Base-by-base conservation (phyloP, 2,113 vertebrate species). In the Eurypyga helias region DNA sequence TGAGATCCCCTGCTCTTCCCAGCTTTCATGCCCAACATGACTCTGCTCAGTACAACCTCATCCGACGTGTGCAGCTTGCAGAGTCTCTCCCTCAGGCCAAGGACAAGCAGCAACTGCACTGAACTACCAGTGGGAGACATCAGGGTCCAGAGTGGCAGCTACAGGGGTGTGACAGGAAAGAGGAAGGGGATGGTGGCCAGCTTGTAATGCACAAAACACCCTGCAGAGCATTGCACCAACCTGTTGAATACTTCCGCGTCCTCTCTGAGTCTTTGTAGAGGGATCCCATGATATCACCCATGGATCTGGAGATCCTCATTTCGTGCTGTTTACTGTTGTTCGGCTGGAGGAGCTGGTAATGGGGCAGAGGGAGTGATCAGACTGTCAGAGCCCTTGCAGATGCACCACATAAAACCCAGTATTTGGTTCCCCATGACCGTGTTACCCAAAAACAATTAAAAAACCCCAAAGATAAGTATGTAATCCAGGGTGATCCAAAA, bases 271-370 rank as follows among this genome's bases (percentile, higher is more conserved):
- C 98, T 73, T 99, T 99, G 85, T 98, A 99, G 92, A 99, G 95
- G 49, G 99, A 99, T 28, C 99, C 99, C 98, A 99, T 98, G 86
- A 99, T 98, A 87, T 99, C 99, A 31, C 99, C 99, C 95, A 99
- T 98, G 25, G 99, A 99, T 65, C 98, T 98, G 34, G 99, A 99
- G 65, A 99, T 99, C 90, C 97, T 98, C 98, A 99, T 99, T 93
- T 99, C 99, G 1, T 99, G 99, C 95, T 99, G 98, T 85, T 99
- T 99, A 94, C 98, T 99, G 98, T 98, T 98, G 97, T 98, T 99
- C 8, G 99, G 98, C 95, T 99, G 99, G 38, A 99, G 98, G 81
- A 98, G 98, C 99, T 99, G 73, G 8, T 65, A 84, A 92, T 23
- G 21, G 81, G 45, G 94, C 33, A 92, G 62, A 95, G 49, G 72